A percentile compares a stretch with the other conserved stretches of the same genome.
Evolutionary conservation across 2,797 vertebrate genomes (phyloP).

Genomic region (Sparus aurata): DNA sequence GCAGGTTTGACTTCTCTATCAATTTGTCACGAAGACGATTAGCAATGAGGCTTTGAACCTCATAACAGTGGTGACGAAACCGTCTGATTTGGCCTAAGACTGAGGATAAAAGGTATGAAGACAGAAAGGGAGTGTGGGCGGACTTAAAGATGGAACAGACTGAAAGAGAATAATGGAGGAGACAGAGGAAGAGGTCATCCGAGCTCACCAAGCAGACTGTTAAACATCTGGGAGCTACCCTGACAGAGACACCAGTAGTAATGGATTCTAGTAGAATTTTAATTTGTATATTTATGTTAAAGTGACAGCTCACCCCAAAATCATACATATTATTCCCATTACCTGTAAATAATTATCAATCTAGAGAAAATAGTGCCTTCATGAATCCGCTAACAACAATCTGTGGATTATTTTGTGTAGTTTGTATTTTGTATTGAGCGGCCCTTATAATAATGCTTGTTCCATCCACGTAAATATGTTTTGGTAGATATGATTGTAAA

Average conservation of each 20-base stretch:
- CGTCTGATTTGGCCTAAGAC: conserved; percentile 28
- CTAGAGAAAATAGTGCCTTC: too few relatives aligned
- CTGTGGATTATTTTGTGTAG: too few relatives aligned
- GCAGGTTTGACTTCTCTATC: conserved; percentile 11
- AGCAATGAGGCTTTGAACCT: conserved; percentile 25
- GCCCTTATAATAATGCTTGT: neutral
- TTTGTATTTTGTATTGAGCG: too few relatives aligned
- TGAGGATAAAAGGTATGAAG: conserved; percentile 35
- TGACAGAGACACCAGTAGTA: conserved; percentile 1
- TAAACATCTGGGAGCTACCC: conserved; percentile 35
- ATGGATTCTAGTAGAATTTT: neutral
- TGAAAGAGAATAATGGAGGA: conserved; percentile 45
- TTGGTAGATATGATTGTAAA: neutral
- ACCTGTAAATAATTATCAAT: too few relatives aligned
- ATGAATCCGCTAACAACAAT: too few relatives aligned
- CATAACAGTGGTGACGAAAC: conserved; percentile 46
- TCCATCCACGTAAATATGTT: neutral
- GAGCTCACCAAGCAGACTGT: conserved; percentile 18
- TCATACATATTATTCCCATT: too few relatives aligned
- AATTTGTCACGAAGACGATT: conserved; percentile 27
- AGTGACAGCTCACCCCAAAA: too few relatives aligned
- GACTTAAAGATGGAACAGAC: conserved; percentile 17
- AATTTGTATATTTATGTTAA: conserved; percentile 9
- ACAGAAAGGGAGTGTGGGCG: conserved; percentile 30
- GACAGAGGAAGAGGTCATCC: conserved; percentile 15